Base-by-base conservation (phyloP, 2,113 vertebrate species). In the Azemiops feae region DNA sequence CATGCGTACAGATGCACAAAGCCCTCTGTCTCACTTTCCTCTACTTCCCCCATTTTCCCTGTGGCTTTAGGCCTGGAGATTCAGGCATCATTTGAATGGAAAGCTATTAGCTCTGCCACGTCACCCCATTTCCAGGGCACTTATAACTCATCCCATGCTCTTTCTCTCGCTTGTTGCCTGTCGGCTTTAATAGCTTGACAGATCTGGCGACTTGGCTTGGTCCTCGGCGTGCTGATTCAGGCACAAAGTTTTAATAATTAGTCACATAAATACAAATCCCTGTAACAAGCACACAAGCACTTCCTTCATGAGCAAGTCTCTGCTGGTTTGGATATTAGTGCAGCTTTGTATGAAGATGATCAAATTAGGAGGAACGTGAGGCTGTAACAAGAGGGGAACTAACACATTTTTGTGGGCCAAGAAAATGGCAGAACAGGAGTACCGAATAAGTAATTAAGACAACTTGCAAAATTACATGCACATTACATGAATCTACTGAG, bases 61-160 rank as follows among this genome's bases (percentile, higher is more conserved):
- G 86, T 89, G 57, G 27, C 87, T 87, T 92, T 91, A 92, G 55
- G 91, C 74, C 34, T 85, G 74, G 90, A 94, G 91, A 89, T 89
- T 91, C 89, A 89, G 88, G 87, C 57, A 58, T 89, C 88, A 89
- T 90, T 60, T 47, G 74, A 94, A 94, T 87, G 50, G 91, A 90
- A 94, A 91, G 93, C 93, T 52, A 92, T 91, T 92, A 94, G 87
- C 87, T 93, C 89, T 93, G 93, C 85, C 90, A 91, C 8, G 89
- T 85, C 90, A 91, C 90, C 93, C 91, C 93, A 90, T 92, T 87
- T 92, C 34, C 93, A 89, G 25, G 81, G 93, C 45, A 86, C 81
- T 94, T 92, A 86, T 94, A 92, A 94, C 74, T 92, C 57, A 89
- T 94, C 74, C 57, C 91, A 64, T 45, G 93, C 58, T 88, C 89